Base-by-base conservation (phyloP, 23 tunicate species). In the Styela clava region DNA sequence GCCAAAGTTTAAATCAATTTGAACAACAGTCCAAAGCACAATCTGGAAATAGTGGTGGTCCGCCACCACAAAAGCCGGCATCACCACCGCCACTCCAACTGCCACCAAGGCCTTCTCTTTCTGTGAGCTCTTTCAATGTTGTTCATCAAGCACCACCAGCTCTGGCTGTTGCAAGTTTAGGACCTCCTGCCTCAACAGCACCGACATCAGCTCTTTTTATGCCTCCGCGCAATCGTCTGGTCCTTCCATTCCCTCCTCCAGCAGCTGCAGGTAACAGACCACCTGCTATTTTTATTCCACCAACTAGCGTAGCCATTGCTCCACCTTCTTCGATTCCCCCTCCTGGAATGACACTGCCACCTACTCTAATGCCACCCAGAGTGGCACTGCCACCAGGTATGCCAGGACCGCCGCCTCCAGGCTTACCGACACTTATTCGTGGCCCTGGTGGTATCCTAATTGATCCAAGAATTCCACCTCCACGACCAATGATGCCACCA, bases 1-100 rank as follows among this genome's bases (percentile, higher is more conserved):
- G 92, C 21, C 92, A 86, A 65, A 95, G 91, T 83, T 82, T 95
- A 34, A 95, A 95, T 67, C 95, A 95, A 61, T 95, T 95, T 86
- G 95, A 95, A 65, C 92, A 89, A 62, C 95, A 90, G 37, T 89
- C 95, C 64, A 95, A 95, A 84, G 92, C 91, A 23, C 99, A 76
- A 31, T 33, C 81, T 1, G 81, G 81, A 51, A 44, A 56, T 25
- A 36, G 37, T 25, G 52, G 62, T 25, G 62, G 62, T 76, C 64
- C 27, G 27, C 35, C 52, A 52, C 64, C 81, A 44, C 81, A 36
- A 23, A 33, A 36, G 31, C 81, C 81, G 22, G 31, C 22, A 29
- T 27, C 31, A 29, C 71, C 71, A 29, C 81, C 64, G 31, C 51
- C 78, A 24, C 81, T 20, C 22, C 81, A 44, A 76, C 62, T 71